A percentile compares a stretch with the other conserved stretches of the same genome.
Conservation (phyloP, 2,797 vertebrate species). For the Scyliorhinus canicula region DNA sequence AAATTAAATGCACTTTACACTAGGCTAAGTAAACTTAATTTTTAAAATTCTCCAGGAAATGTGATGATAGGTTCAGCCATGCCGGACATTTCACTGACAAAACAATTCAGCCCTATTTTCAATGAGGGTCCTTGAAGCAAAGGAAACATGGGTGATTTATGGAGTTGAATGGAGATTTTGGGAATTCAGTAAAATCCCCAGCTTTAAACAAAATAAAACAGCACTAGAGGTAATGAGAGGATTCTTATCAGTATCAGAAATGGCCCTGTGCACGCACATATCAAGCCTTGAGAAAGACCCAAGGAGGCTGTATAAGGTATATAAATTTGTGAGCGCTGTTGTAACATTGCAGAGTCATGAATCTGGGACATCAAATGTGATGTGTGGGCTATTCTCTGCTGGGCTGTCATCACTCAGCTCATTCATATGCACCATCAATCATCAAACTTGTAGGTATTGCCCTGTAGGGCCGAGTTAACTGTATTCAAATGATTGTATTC, state of each 20-base stretch:
- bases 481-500: not conserved
- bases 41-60: not conserved
- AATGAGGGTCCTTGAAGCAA: not conserved
- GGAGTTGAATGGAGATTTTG: not conserved
- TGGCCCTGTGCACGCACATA: not conserved
- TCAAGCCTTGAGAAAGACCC: no score
- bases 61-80: not conserved
- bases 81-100: not conserved
- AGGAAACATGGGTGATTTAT: not conserved
- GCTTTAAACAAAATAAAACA: not conserved
- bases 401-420: not conserved
- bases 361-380: not conserved
- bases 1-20: not conserved
- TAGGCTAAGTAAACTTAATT: not conserved
- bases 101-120: not conserved
- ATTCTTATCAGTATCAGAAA: not conserved
- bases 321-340: not conserved
- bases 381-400: not conserved
- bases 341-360: not conserved
- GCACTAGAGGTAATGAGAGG: not conserved
- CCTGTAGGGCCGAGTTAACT: not conserved
- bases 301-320: not conserved
- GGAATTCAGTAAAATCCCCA: not conserved
- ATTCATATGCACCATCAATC: not conserved
- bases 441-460: not conserved